phyloP scores from a whole-genome alignment of 2,888 invertebrate genomes.

The Marronus borbonicus region DNA sequence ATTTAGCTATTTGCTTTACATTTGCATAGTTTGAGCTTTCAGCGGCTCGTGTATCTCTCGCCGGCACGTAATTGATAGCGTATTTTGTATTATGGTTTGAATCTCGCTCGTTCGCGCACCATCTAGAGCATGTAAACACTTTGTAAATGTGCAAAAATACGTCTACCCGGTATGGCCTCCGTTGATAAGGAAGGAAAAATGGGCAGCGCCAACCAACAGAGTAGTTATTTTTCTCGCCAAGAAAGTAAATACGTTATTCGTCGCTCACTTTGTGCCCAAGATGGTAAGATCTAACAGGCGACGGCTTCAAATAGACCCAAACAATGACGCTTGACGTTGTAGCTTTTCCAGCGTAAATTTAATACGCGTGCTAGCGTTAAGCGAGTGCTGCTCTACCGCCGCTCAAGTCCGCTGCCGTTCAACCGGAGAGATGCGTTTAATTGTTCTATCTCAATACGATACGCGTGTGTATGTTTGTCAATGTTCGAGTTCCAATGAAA shows the following conservation, averaged over 20 bases:
- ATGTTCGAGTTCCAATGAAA: neutral
- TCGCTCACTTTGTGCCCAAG: slow-evolving; percentile 24
- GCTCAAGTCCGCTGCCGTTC: neutral
- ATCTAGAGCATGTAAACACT: slow-evolving; percentile 39
- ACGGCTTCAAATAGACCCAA: slow-evolving; percentile 1
- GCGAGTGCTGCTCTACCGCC: neutral
- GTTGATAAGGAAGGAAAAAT: slow-evolving; percentile 44
- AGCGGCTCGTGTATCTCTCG: slow-evolving; percentile 22
- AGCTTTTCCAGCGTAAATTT: slow-evolving; percentile 25
- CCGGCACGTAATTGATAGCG: slow-evolving; percentile 41
- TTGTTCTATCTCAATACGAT: neutral
- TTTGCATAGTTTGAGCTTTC: slow-evolving; percentile 20
- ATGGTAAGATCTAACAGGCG: slow-evolving; percentile 38
- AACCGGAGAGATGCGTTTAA: neutral
- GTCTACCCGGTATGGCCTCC: slow-evolving; percentile 25
- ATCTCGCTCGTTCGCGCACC: slow-evolving; percentile 38
- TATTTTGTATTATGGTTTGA: slow-evolving; percentile 43
- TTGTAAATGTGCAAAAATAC: slow-evolving; percentile 37
- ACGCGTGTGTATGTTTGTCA: neutral
- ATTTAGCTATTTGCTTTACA: neutral
- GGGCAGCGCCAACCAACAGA: slow-evolving; percentile 10
- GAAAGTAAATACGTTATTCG: slow-evolving; percentile 40
- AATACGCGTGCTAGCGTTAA: slow-evolving; percentile 9
- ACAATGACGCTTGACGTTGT: slow-evolving; percentile 27
- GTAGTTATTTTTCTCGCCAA: slow-evolving; percentile 36